These are phyloP conservation scores for Hypomecis punctinalis DNA, from an alignment of 2,888 invertebrate species.

Conservation along the genomic window DNA sequence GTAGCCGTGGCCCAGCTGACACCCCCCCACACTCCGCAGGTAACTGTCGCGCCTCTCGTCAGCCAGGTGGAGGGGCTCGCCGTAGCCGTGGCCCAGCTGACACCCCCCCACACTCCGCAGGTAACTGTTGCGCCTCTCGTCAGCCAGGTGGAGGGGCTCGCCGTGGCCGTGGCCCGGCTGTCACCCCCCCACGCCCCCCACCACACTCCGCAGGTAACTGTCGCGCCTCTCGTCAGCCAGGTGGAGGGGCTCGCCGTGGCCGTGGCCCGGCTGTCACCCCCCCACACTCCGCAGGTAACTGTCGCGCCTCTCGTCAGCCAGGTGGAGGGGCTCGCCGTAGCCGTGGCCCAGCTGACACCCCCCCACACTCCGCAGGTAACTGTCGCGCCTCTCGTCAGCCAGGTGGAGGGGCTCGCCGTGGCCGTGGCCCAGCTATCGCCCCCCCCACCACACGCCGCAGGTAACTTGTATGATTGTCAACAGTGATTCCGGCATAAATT, in stretches of 20 bases:
- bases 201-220: slow-evolving; percentile 20
- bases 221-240: slow-evolving; percentile 12
- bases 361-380: too few species aligned
- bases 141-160: slow-evolving; percentile 34
- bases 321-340: slow-evolving; percentile 44
- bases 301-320: slow-evolving; percentile 12
- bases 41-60: not conserved
- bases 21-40: slow-evolving; percentile 17
- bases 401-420: slow-evolving; percentile 42
- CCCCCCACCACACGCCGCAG: slow-evolving; percentile 29
- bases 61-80: slow-evolving; percentile 38
- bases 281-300: not conserved
- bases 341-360: slow-evolving; percentile 50
- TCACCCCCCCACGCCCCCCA: slow-evolving; percentile 37
- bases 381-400: too few species aligned
- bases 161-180: slow-evolving; percentile 53
- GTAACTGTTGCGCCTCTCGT: not conserved
- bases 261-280: slow-evolving; percentile 49
- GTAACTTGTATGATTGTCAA: not conserved
- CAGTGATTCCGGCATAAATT: too few species aligned
- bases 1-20: slow-evolving; percentile 53
- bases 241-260: slow-evolving; percentile 45
- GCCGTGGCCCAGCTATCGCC: slow-evolving; percentile 51
- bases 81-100: slow-evolving; percentile 51
- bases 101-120: slow-evolving; percentile 25